Evolutionary conservation across 2,888 invertebrate genomes (phyloP), one percentile per base, ranked within the genome.

Genomic region (Parasteatoda lunata): DNA sequence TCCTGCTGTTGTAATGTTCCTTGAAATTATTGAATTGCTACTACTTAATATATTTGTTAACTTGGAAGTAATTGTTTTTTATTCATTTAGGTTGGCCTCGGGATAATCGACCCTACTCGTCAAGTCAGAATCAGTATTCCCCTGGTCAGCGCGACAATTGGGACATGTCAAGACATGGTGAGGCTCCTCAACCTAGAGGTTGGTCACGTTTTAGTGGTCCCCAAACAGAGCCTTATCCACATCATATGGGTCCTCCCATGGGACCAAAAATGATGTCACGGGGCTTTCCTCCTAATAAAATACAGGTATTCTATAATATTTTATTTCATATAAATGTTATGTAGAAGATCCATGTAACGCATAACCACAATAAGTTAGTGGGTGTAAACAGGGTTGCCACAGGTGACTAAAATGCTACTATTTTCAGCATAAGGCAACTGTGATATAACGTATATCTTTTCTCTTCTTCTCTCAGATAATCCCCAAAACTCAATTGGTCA

Each of bases 61-160:
- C 30, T 30, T 30, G 30, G 30, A 30, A 30, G 30, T 30, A 30
- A 30, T 30, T 30, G 30, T 30, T 30, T 30, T 30, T 0, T 30
- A 30, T 30, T 30, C 2, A 30, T 30, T 13, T 52, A 89, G 89
- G 86, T 8, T 89, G 89, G 89, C 83, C 86, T 30, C 75, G 86
- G n/a, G 89, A 89, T 48, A 84, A 59, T 59, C 64, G 87, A 51
- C 83, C 79, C 54, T 89, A 89, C 70, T 52, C 76, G 5, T 82
- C 84, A 30, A 72, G 68, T 8, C 88, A 84, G 64, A 84, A 48
- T 59, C 89, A 89, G 69, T 87, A 87, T 45, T 75, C 80, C 8
- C 89, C 84, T 48, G 70, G 76, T 30, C 83, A 87, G 11, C 70
- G 89, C 65, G 89, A 89, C 13, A 69, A 64, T 52, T 89, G 89